Base-by-base conservation (phyloP, 2,797 vertebrate genomes). In the Mormyrus hasselquistii region DNA sequence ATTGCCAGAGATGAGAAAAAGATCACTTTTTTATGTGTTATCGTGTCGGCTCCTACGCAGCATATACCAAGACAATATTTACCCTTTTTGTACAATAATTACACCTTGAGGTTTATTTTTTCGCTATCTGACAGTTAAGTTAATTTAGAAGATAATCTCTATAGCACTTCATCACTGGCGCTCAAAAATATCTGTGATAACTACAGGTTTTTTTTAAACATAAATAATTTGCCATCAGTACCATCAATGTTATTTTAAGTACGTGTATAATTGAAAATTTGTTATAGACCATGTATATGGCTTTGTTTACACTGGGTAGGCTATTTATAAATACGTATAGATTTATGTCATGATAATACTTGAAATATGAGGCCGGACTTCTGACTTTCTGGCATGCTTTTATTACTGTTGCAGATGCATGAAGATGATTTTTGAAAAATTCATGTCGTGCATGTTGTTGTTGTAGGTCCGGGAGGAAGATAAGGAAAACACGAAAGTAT, bases 401-500 rank as follows among this genome's bases (percentile, higher is more conserved):
- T 5, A 14, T 73, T 38, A 73, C 65, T 38, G 65, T 73, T 12
- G 29, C 29, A 73, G 22, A 29, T 52, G 65, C 65, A 79, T 50
- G 47, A 50, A 86, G 29, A 86, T 89, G 6, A 59, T 76, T 62
- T 89, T 90, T 88, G 82, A 3, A 69, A 59, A 6, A 4, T 87
- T 91, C 47, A 87, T 89, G 2, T 8, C 88, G 44, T 47, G 8
- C 7, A 29, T 73, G 87, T 84, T 10, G 41, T 25, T 55, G 3
- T n/a, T 88, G 12, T 90, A 99, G 98, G 95, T 97, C 97, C 6
- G 97, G 97, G 55, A 96, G 95, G 93, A 96, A 97, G 91, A 95
- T 97, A 91, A 96, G 97, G 93, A 99, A 99, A 95, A 97, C 98
- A 0, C 94, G 98, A 49, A 99, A 99, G 91, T 99, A 99, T 0